A percentile compares a stretch with the other conserved stretches of the same genome.
These are phyloP conservation scores for Crenichthys baileyi DNA, from an alignment of 2,797 vertebrate species.

Conservation along the genomic window DNA sequence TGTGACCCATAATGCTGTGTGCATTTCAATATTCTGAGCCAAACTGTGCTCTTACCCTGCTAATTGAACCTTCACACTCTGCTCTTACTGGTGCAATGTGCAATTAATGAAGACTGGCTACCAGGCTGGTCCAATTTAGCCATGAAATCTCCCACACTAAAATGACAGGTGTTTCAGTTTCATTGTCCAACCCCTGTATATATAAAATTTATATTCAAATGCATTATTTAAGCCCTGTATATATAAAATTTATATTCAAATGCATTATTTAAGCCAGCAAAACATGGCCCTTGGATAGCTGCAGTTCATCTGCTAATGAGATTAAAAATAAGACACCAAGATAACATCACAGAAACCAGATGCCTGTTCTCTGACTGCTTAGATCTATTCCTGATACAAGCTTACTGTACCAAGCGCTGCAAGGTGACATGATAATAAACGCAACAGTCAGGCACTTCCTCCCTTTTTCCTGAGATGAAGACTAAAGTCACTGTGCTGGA, in stretches of 20 bases:
- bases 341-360: constrained; percentile 29
- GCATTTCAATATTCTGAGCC: too few species aligned
- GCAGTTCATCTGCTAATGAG: constrained; percentile 21
- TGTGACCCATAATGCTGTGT: too few species aligned
- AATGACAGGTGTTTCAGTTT: too few species aligned
- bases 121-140: too few species aligned
- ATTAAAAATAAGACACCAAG: constrained; percentile 34
- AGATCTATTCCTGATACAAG: constrained; percentile 35
- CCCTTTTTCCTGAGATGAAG: constrained; percentile 52
- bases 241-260: constrained; percentile 2
- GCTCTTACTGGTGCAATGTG: too few species aligned
- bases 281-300: not conserved
- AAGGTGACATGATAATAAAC: constrained; percentile 30
- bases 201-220: constrained; percentile 3
- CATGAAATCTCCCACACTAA: too few species aligned
- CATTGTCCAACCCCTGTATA: too few species aligned
- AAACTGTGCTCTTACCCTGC: too few species aligned
- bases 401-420: constrained; percentile 11
- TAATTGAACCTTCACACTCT: too few species aligned
- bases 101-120: too few species aligned
- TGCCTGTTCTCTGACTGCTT: not conserved
- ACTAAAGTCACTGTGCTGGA: constrained; percentile 45
- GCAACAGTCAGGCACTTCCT: constrained; percentile 31
- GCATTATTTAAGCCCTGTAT: not conserved
- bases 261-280: not conserved